Conservation (phyloP, 2,113 vertebrate species). For the Dermatemys mawii region DNA sequence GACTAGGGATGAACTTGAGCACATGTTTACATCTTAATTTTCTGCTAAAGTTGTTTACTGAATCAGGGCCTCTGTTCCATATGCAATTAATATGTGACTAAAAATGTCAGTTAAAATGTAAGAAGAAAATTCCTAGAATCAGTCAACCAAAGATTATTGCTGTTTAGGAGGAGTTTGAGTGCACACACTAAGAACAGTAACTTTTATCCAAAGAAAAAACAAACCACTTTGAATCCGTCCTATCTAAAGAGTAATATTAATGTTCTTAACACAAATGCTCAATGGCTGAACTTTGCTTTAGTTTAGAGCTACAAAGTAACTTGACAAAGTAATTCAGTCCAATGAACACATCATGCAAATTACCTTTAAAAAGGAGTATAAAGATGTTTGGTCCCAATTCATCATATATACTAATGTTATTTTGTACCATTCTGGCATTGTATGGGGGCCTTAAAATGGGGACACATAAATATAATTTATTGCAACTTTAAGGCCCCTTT, state of each 20-base stretch:
- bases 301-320: neutral
- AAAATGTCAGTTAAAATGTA: constrained; percentile 51
- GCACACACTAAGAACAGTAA: neutral
- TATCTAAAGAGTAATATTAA: constrained; percentile 3
- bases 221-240: constrained; percentile 1
- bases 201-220: constrained; percentile 38
- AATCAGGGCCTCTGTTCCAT: constrained; percentile 43
- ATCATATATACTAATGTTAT: neutral
- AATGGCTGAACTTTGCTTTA: constrained; percentile 26
- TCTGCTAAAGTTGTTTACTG: neutral
- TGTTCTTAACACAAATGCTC: constrained; percentile 22
- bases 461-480: neutral
- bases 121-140: constrained; percentile 57
- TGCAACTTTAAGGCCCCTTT: neutral
- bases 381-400: neutral
- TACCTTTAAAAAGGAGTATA: neutral
- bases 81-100: neutral
- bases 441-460: neutral
- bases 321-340: neutral
- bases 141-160: constrained; percentile 66
- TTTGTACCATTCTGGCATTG: neutral
- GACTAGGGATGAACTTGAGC: neutral
- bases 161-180: constrained; percentile 41
- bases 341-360: constrained; percentile 30
- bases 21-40: neutral